phyloP scores from a whole-genome alignment of 2,113 vertebrate genomes.

The Triplophysa rosa region DNA sequence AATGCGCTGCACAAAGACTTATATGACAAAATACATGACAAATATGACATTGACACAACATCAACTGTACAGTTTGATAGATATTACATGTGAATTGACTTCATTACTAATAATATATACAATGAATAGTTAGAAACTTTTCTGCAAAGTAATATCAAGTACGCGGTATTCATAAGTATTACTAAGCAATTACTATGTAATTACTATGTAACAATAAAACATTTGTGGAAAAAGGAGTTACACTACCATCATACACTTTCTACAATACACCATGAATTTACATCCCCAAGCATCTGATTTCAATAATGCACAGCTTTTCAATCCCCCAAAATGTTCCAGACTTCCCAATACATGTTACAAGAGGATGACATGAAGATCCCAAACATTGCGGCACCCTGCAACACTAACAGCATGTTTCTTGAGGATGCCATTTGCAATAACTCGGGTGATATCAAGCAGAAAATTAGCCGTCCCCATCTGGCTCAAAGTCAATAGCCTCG shows the following conservation, averaged over 20 bases:
- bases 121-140: too few relatives aligned
- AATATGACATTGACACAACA: background rate
- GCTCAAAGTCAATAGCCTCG: constrained; percentile 27
- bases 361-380: background rate
- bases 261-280: background rate
- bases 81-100: too few relatives aligned
- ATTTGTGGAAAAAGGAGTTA: too few relatives aligned
- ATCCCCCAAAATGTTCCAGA: background rate
- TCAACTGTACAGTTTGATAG: too few relatives aligned
- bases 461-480: constrained; percentile 40
- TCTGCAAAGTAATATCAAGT: too few relatives aligned
- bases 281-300: background rate
- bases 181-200: too few relatives aligned
- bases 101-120: too few relatives aligned
- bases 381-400: constrained; percentile 18
- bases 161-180: too few relatives aligned
- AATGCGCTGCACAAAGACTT: background rate
- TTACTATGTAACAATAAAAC: too few relatives aligned
- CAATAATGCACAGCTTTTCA: background rate
- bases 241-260: too few relatives aligned
- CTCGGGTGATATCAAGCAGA: constrained; percentile 45
- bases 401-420: constrained; percentile 26
- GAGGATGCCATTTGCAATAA: constrained; percentile 43
- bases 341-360: background rate
- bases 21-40: background rate